phyloP scores from a whole-genome alignment of 2,888 invertebrate genomes.

The Mythimna impura region DNA sequence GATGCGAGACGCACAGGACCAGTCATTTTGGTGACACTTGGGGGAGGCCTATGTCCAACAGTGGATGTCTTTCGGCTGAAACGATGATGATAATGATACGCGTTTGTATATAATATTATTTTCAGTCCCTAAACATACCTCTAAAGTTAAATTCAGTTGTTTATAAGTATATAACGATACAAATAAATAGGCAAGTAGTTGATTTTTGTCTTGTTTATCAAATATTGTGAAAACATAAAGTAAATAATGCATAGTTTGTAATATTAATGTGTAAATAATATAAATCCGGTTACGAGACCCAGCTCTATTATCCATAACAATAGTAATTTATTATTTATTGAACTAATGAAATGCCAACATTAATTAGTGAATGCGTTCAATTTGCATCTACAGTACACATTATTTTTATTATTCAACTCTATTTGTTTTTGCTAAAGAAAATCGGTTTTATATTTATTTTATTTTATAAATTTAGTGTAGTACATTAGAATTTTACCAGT shows the following conservation, averaged over 20 bases:
- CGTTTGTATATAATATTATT: too few relatives aligned
- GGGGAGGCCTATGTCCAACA: too few relatives aligned
- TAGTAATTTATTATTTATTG: conserved; percentile 46
- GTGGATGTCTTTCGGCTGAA: too few relatives aligned
- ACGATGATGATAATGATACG: too few relatives aligned
- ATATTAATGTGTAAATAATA: background rate
- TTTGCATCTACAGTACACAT: conserved; percentile 8
- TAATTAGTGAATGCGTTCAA: conserved; percentile 31
- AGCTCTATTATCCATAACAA: conserved; percentile 29
- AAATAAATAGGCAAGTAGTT: background rate
- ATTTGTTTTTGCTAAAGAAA: too few relatives aligned
- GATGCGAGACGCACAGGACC: too few relatives aligned
- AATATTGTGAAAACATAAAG: background rate
- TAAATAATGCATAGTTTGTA: background rate
- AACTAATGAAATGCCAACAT: conserved; percentile 38
- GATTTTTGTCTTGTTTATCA: background rate
- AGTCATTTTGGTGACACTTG: too few relatives aligned
- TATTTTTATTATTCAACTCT: too few relatives aligned
- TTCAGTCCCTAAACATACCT: too few relatives aligned
- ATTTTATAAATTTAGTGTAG: background rate
- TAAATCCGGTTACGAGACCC: conserved; percentile 5
- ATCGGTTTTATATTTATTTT: background rate
- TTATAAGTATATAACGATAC: too few relatives aligned
- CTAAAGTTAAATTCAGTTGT: too few relatives aligned
- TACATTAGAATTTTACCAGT: background rate